Conservation (phyloP, 1,140 invertebrate species). For the Ceratosolen solmsi region DNA sequence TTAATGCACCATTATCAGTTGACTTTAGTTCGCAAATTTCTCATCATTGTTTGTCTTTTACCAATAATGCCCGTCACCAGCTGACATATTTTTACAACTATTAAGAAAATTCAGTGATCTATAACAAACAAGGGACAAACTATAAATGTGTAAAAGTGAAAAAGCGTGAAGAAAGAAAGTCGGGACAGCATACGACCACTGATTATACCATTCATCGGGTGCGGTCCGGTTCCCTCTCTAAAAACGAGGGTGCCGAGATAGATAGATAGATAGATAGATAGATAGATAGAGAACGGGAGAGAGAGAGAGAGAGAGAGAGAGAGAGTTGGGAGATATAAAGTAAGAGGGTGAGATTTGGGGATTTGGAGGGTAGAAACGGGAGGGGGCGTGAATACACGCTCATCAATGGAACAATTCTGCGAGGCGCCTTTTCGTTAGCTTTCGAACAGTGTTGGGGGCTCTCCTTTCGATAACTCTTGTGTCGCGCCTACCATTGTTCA, state of each 20-base stretch:
- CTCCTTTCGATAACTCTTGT: conserved; percentile 19
- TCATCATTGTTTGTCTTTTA: too few relatives aligned
- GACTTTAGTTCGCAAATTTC: too few relatives aligned
- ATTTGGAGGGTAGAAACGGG: neutral
- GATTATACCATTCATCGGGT: conserved; percentile 73
- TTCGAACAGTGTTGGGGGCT: neutral
- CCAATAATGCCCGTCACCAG: neutral
- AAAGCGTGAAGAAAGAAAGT: neutral
- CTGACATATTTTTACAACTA: neutral
- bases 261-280: conserved; percentile 21
- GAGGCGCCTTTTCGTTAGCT: neutral
- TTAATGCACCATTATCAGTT: neutral
- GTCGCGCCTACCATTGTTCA: neutral
- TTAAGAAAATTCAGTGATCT: neutral
- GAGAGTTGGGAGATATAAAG: neutral
- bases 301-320: neutral
- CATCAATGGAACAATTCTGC: conserved; percentile 72
- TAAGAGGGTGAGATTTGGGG: neutral
- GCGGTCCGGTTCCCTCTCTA: conserved; percentile 53
- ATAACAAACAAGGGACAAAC: neutral
- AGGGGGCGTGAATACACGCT: conserved; percentile 67
- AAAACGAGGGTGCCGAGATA: conserved; percentile 58
- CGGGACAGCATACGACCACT: conserved; percentile 68
- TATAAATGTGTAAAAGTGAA: neutral
- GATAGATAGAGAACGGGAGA: neutral